Evolutionary conservation across 2,888 invertebrate species (phyloP).

Genomic region (Prosopocoilus inquinatus): DNA sequence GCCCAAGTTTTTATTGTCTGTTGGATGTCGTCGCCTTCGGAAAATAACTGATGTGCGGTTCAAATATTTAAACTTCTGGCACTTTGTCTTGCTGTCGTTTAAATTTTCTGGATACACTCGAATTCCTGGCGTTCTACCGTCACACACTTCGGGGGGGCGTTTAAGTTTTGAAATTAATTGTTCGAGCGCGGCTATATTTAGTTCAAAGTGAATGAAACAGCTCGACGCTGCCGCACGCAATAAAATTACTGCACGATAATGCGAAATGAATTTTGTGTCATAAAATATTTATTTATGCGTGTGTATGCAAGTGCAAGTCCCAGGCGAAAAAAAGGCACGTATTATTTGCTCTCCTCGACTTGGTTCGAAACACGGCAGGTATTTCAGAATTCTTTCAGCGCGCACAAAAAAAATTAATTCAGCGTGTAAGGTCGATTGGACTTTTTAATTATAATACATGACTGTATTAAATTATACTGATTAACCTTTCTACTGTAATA

Average conservation of each 20-base stretch:
- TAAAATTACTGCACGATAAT: constrained; percentile 9
- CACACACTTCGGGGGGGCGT: constrained; percentile 27
- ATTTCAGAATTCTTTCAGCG: no score
- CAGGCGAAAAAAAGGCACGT: background rate
- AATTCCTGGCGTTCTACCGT: constrained; percentile 26
- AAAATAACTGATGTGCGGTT: constrained; percentile 17
- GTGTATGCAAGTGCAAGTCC: constrained; percentile 7
- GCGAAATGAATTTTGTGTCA: constrained; percentile 6
- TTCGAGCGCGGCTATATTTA: constrained; percentile 11
- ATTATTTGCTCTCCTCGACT: background rate
- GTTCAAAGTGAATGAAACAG: constrained; percentile 10
- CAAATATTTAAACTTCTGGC: constrained; percentile 14
- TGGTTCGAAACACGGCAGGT: no score
- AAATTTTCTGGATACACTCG: constrained; percentile 17
- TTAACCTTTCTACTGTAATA: no score
- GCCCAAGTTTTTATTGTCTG: constrained; percentile 18
- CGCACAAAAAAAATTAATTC: no score
- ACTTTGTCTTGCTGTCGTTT: constrained; percentile 17
- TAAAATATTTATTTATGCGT: constrained; percentile 10
- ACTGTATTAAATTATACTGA: no score
- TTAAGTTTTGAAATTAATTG: constrained; percentile 23
- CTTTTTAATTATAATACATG: no score
- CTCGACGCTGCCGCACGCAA: background rate
- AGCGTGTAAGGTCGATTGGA: no score
- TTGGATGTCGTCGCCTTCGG: constrained; percentile 15